A percentile compares a stretch with the other conserved stretches of the same genome.
Conservation (phyloP, 2,888 invertebrate genomes). For the Apoderus coryli region DNA sequence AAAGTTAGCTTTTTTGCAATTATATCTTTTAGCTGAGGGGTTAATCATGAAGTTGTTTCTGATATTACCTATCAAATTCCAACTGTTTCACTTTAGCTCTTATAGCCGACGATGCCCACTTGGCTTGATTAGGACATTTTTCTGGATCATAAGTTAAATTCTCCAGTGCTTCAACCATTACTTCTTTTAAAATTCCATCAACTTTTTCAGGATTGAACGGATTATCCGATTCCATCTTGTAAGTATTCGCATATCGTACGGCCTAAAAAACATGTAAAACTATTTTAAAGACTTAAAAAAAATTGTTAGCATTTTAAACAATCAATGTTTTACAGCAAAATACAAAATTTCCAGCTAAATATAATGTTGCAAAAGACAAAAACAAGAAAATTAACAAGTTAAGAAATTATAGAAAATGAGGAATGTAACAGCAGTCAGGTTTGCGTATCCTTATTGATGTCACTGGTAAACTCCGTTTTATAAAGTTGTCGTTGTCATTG, state of each 20-base stretch:
- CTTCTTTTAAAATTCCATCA: constrained; percentile 40
- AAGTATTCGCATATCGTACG: constrained; percentile 44
- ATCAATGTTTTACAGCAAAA: too few species aligned
- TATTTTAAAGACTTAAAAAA: constrained; percentile 1
- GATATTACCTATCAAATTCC: constrained; percentile 47
- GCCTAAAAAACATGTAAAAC: constrained; percentile 22
- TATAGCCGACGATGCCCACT: constrained; percentile 42
- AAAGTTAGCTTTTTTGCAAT: neutral
- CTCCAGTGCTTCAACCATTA: constrained; percentile 44
- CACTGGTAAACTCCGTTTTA: too few species aligned
- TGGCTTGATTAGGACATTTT: constrained; percentile 41
- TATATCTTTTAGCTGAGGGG: neutral
- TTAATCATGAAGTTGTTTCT: neutral
- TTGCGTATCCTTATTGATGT: too few species aligned
- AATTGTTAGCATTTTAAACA: too few species aligned
- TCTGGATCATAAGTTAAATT: constrained; percentile 43
- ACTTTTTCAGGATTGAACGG: constrained; percentile 47
- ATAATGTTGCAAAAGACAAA: too few species aligned
- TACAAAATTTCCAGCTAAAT: too few species aligned
- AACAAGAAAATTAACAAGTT: too few species aligned
- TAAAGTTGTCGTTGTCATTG: too few species aligned
- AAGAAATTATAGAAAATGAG: too few species aligned
- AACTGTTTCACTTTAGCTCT: constrained; percentile 46
- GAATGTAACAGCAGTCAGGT: too few species aligned
- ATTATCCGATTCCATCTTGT: constrained; percentile 46